A percentile compares a stretch with the other conserved stretches of the same genome.
phyloP scores from a whole-genome alignment of 1,140 invertebrate genomes.

The Danaus melanippus region DNA sequence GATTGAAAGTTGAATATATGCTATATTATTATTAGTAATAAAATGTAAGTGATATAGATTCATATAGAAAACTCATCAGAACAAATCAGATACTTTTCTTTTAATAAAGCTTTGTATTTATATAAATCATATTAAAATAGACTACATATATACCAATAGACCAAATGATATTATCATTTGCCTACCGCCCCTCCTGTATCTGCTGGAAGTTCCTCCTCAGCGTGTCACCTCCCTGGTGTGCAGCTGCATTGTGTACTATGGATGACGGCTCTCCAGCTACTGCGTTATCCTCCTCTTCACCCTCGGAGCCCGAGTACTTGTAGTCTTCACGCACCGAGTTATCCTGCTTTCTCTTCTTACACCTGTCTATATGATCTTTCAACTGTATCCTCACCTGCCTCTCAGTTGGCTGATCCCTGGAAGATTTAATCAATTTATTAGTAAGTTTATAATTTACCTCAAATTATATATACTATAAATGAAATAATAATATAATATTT shows the following conservation, averaged over 20 bases:
- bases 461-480: neutral
- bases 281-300: conserved; percentile 89
- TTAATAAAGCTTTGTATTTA: too few relatives aligned
- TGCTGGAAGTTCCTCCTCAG: conserved; percentile 96
- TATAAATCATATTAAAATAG: too few relatives aligned
- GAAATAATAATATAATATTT: conserved; percentile 1
- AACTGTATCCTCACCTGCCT: conserved; percentile 97
- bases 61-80: too few relatives aligned
- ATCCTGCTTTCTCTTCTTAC: conserved; percentile 94
- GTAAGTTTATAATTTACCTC: neutral
- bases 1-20: too few relatives aligned
- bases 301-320: conserved; percentile 88
- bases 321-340: conserved; percentile 87
- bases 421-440: conserved; percentile 7
- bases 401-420: conserved; percentile 95
- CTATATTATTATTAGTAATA: too few relatives aligned
- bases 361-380: conserved; percentile 99
- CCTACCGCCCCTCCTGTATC: conserved; percentile 90
- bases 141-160: neutral
- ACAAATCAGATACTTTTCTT: too few relatives aligned
- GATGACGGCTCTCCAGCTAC: conserved; percentile 90
- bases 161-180: conserved; percentile 13
- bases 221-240: conserved; percentile 84
- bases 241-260: conserved; percentile 86
- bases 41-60: too few relatives aligned